Percentiles rank a stretch among this genome's conserved stretches.
Evolutionary conservation across 2,888 invertebrate genomes (phyloP).

Genomic region (Pammene aurita): DNA sequence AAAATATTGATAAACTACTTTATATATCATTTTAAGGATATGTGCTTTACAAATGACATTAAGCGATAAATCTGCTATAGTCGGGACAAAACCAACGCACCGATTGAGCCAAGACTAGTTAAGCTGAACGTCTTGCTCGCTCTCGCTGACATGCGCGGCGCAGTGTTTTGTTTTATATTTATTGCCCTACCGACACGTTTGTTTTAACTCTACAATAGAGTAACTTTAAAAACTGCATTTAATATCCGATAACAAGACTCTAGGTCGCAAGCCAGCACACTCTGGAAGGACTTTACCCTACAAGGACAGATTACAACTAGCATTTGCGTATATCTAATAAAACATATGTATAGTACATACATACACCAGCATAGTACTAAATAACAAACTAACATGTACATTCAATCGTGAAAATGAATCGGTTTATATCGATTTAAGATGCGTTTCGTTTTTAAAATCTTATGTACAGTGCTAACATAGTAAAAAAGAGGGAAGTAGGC

Average conservation of each 20-base stretch:
- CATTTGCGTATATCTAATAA: slow-evolving; percentile 58
- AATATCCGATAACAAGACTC: slow-evolving; percentile 19
- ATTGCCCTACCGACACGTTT: not conserved
- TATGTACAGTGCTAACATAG: slow-evolving; percentile 71
- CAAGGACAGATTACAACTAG: slow-evolving; percentile 51
- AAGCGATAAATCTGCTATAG: not conserved
- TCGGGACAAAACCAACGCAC: too few species aligned
- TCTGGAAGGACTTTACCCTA: slow-evolving; percentile 46
- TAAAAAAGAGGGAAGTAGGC: slow-evolving; percentile 17
- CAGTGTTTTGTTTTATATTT: too few species aligned
- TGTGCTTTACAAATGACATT: slow-evolving; percentile 16
- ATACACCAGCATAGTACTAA: slow-evolving; percentile 74
- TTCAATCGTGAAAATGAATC: slow-evolving; percentile 45
- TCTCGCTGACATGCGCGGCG: too few species aligned
- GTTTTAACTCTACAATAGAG: not conserved
- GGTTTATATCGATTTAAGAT: slow-evolving; percentile 39
- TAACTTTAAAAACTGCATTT: not conserved
- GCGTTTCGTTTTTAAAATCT: slow-evolving; percentile 72
- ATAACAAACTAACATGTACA: slow-evolving; percentile 77
- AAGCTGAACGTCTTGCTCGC: too few species aligned
- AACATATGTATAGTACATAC: slow-evolving; percentile 68
- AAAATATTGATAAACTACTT: not conserved
- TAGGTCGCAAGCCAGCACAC: slow-evolving; percentile 49
- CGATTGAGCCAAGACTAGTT: too few species aligned
- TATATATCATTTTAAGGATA: slow-evolving; percentile 10